Evolutionary conservation across 1,140 invertebrate species (phyloP).

Genomic region (Neodiprion lecontei): DNA sequence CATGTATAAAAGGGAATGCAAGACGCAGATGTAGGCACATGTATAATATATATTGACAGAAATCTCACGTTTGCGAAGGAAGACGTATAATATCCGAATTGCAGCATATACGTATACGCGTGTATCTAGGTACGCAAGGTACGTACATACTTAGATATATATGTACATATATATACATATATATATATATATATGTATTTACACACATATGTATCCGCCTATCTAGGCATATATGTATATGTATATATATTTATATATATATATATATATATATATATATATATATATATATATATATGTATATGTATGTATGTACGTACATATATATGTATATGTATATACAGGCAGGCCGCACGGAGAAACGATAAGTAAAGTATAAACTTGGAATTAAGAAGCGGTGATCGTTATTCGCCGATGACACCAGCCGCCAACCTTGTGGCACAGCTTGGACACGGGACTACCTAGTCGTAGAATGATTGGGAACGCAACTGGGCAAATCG

Average conservation of each 20-base stretch:
- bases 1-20: too few relatives aligned
- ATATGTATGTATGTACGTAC: too few relatives aligned
- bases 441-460: conserved; percentile 54
- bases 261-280: not conserved
- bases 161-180: not conserved
- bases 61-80: too few relatives aligned
- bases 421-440: conserved; percentile 1
- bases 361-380: not conserved
- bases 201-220: not conserved
- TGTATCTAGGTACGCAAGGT: too few relatives aligned
- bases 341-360: not conserved
- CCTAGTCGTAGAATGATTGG: conserved; percentile 64
- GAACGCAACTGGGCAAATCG: conserved; percentile 64
- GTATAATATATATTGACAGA: too few relatives aligned
- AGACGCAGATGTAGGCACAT: too few relatives aligned
- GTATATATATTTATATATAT: not conserved
- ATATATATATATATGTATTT: not conserved
- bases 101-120: too few relatives aligned
- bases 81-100: too few relatives aligned
- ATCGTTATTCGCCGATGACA: conserved; percentile 4
- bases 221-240: not conserved
- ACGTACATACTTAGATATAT: too few relatives aligned
- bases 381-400: conserved; percentile 10
- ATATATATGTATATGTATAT: not conserved
- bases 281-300: not conserved